Evolutionary conservation across 2,113 vertebrate species (phyloP).

Genomic region (Jaculus jaculus): DNA sequence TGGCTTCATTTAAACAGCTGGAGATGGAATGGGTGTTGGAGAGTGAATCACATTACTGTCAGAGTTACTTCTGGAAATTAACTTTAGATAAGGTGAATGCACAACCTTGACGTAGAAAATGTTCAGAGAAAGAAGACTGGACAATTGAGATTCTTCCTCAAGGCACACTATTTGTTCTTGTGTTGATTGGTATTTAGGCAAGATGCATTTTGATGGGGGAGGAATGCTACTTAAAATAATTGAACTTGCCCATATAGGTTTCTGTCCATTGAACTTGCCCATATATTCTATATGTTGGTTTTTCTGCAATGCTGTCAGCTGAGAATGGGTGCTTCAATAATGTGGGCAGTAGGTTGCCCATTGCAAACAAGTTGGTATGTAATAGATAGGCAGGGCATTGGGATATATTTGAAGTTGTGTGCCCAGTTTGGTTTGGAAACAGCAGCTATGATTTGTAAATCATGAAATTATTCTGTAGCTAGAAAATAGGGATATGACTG

Average conservation of each 20-base stretch:
- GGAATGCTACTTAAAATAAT: slow-evolving; percentile 23
- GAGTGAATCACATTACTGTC: background rate
- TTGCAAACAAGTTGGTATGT: background rate
- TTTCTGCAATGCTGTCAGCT: background rate
- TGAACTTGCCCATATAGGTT: background rate
- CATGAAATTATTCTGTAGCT: slow-evolving; percentile 34
- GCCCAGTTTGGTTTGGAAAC: slow-evolving; percentile 29
- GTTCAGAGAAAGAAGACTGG: background rate
- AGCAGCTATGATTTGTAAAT: background rate
- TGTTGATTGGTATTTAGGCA: background rate
- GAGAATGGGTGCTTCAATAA: background rate
- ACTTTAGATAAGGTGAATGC: background rate
- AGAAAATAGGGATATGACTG: slow-evolving; percentile 9
- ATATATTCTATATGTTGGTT: background rate
- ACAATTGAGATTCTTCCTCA: background rate
- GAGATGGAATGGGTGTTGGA: background rate
- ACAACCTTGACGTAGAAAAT: background rate
- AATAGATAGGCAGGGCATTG: background rate
- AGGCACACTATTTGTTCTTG: background rate
- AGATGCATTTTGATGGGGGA: background rate
- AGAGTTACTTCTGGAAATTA: background rate
- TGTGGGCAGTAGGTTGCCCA: background rate
- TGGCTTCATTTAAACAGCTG: slow-evolving; percentile 7
- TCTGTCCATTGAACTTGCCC: background rate
- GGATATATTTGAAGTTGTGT: background rate